phyloP scores from a whole-genome alignment of 1,140 invertebrate species.

The Cyrtorhinus lividipennis region DNA sequence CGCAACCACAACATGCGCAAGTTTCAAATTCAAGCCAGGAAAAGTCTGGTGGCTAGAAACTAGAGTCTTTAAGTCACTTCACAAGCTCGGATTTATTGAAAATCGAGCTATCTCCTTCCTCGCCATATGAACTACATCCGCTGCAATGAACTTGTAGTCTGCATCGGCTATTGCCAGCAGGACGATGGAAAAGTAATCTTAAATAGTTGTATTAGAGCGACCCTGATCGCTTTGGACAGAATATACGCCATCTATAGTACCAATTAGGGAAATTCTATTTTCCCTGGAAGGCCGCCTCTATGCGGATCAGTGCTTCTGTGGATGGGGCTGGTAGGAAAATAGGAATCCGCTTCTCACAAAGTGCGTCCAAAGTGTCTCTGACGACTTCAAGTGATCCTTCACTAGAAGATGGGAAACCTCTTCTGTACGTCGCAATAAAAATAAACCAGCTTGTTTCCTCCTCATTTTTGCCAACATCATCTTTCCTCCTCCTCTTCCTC shows the following conservation, averaged over 20 bases:
- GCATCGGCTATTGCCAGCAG: not conserved
- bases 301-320: not conserved
- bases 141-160: not conserved
- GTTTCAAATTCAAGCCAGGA: not conserved
- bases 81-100: no score
- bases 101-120: not conserved
- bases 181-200: not conserved
- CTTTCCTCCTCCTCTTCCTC: not conserved
- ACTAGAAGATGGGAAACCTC: not conserved
- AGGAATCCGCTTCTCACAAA: not conserved
- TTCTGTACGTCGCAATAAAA: not conserved
- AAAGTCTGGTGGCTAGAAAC: not conserved
- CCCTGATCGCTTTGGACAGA: not conserved
- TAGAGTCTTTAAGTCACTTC: not conserved
- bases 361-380: not conserved
- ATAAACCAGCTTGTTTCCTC: not conserved
- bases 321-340: not conserved
- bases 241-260: not conserved
- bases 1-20: not conserved
- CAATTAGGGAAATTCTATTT: not conserved
- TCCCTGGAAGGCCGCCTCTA: not conserved
- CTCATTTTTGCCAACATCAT: not conserved
- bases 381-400: not conserved
- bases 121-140: not conserved
- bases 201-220: not conserved